Conservation (phyloP, 2,888 invertebrate species). For the Xestia rhomboidea region DNA sequence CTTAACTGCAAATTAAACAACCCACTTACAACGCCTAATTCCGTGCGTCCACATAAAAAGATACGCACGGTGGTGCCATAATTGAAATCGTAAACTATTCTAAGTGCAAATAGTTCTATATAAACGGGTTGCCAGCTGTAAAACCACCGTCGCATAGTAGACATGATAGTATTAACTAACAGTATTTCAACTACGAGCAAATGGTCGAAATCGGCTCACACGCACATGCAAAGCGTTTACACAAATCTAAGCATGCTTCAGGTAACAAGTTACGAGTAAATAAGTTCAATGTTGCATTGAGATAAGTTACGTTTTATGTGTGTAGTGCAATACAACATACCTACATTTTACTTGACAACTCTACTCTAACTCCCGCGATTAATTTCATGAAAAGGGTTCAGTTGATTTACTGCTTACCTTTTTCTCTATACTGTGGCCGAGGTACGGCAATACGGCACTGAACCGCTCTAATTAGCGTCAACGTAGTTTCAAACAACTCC, state of each 20-base stretch:
- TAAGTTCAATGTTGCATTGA: background rate
- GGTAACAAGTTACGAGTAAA: background rate
- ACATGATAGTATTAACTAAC: background rate
- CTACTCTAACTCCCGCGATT: background rate
- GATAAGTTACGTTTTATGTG: background rate
- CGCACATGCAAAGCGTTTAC: background rate
- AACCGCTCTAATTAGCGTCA: constrained; percentile 75
- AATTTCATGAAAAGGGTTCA: background rate
- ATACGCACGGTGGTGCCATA: constrained; percentile 41
- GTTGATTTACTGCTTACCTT: background rate
- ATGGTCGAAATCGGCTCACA: background rate
- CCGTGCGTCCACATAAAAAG: constrained; percentile 39
- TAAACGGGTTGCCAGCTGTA: constrained; percentile 33
- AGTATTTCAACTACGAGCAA: background rate
- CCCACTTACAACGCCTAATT: constrained; percentile 37
- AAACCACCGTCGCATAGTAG: constrained; percentile 54
- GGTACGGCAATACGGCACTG: constrained; percentile 54
- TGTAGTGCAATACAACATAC: background rate
- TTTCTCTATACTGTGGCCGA: constrained; percentile 26
- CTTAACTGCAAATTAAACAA: constrained; percentile 31
- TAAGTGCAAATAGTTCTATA: constrained; percentile 51
- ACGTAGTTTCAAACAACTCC: constrained; percentile 72
- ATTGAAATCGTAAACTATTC: constrained; percentile 61
- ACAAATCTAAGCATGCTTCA: background rate
- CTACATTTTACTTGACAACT: background rate